Percentiles rank a stretch among this genome's conserved stretches.
phyloP scores from a whole-genome alignment of 2,888 invertebrate species.

The Adineta ricciae region DNA sequence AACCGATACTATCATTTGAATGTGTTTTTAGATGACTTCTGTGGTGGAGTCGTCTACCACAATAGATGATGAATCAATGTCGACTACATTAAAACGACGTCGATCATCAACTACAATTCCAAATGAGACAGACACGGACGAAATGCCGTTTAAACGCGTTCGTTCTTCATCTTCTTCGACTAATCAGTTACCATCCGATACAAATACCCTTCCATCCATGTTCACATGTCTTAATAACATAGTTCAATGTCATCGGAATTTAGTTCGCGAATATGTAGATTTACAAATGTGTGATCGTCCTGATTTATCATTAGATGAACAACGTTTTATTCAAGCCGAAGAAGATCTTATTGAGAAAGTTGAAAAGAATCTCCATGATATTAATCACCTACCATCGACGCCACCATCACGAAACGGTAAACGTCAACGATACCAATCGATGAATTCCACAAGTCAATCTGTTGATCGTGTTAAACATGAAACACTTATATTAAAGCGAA shows the following conservation, averaged over 20 bases:
- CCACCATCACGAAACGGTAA: not conserved
- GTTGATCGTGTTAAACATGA: slow-evolving; percentile 16
- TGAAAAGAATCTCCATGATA: not conserved
- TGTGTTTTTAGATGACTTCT: not conserved
- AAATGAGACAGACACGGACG: not conserved
- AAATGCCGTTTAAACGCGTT: not conserved
- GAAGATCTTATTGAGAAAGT: slow-evolving; percentile 16
- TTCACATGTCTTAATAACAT: not conserved
- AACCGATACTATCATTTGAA: not conserved
- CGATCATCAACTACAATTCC: not conserved
- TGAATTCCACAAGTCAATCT: not conserved
- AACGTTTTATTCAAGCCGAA: slow-evolving; percentile 19
- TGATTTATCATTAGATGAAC: slow-evolving; percentile 17
- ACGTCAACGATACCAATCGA: slow-evolving; percentile 16
- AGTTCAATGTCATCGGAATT: slow-evolving; percentile 3
- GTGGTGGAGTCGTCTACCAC: not conserved
- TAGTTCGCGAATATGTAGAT: slow-evolving; percentile 2
- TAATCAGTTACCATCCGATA: not conserved
- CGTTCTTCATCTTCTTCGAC: not conserved
- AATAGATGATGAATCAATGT: not conserved
- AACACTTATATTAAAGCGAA: slow-evolving; percentile 26
- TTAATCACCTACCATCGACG: not conserved
- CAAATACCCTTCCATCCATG: not conserved
- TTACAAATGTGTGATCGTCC: not conserved
- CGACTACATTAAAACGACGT: not conserved